Base-by-base conservation (phyloP, 2,113 vertebrate species). In the Lucifuga dentata region DNA sequence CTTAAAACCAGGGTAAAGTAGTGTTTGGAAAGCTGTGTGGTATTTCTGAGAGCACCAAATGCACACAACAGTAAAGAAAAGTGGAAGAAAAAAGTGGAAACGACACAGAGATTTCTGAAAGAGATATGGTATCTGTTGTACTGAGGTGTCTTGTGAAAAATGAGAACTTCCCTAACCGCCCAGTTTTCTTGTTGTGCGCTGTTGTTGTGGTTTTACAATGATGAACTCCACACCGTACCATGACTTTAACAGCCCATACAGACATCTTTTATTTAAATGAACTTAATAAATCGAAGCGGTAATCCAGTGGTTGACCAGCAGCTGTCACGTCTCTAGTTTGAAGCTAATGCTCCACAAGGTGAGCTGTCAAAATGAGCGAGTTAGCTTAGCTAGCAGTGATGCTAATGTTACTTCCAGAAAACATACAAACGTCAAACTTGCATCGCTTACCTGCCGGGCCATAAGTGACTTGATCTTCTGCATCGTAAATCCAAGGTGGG, bases 391-490 rank as follows among this genome's bases (percentile, higher is more conserved):
- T 68, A 66, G 68, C 81, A 71, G 36, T 33, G 48, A 64, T 45
- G 84, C 75, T 83, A 85, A 29, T 7, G 61, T 78, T 68, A 24
- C 3, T 21, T 20, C 58, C 58, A 60, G 24, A 43, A 51, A 68
- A 70, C 38, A 60, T 8, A 24, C 33, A 64, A 50, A 36, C 3
- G 5, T 2, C 4, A 41, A 1, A 9, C 21, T 24, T 41, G 12
- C 2, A 62, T 5, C 8, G 9, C 93, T 93, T 86, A 98, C 97
- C 97, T 98, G 97, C 6, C 97, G 95, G 91, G 95, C 87, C 96
- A 98, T 99, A 11, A 99, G 90, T 43, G 95, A 98, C 85, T 98
- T 99, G 61, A 98, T 98, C 90, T 98, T 99, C 90, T 98, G 97
- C 97, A 99, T 99, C 15, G 29, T 80, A 12, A 59, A 1, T 44